Evolutionary conservation across 2,113 vertebrate species (phyloP), one percentile per base, ranked within the genome.

Genomic region (Callionymus lyra): DNA sequence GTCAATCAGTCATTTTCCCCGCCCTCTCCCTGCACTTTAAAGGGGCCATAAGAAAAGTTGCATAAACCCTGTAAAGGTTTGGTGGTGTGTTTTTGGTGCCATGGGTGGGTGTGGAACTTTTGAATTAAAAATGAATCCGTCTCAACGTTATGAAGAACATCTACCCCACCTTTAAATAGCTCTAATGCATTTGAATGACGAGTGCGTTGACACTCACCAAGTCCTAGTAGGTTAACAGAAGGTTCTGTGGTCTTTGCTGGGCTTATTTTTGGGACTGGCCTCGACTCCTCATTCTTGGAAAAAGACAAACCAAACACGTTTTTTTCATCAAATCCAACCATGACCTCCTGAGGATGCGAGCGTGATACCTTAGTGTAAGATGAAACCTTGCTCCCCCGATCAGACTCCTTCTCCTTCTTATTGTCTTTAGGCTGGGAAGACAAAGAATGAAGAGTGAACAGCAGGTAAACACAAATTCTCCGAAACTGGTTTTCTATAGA

Each of bases 221-320:
- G 88, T 74, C 92, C 92, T 77, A 95, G 79, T 47, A 97, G 88
- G 74, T 97, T 92, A 63, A 94, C 81, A 51, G 89, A 84, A 9
- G 88, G 83, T 69, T 94, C 91, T 65, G 82, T 66, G 54, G 72
- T 55, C 66, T 89, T 93, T 56, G 87, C 86, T 2, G 91, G 91
- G 78, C 91, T 94, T 56, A 82, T 79, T 86, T 89, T 92, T 56
- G 82, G 70, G 39, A 86, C 90, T 49, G 83, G 62, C 47, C 82
- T 89, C 40, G 88, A 76, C 53, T 93, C 92, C 34, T 94, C 90
- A 77, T 82, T 92, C 84, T 92, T 83, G 64, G 2, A 27, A 5
- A 6, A 47, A 47, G 10, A 5, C 16, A 15, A 38, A n/a, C 2
- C 14, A 27, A 10, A n/a, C 36, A 35, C n/a, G n/a, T n/a, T 10